Evolutionary conservation across 2,888 invertebrate genomes (phyloP), one percentile per base, ranked within the genome.

Genomic region (Anaspis maculata): DNA sequence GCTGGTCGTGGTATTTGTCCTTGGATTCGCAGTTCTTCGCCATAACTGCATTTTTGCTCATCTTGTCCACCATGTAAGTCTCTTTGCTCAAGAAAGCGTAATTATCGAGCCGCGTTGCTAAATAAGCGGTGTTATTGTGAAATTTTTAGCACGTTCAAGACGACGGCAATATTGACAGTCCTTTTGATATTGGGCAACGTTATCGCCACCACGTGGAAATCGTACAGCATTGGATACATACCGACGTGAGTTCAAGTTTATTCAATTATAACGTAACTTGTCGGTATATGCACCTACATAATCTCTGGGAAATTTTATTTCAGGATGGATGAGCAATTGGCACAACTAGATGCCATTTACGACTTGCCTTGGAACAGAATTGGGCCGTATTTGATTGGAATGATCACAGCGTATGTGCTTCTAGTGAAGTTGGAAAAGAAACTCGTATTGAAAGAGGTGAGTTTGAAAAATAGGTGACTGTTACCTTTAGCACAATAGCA

Each of bases 1-100:
- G 64, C 10, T 71, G 71, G 71, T 69, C 68, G 25, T 71, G 69
- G 69, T 71, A 70, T 41, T 46, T 71, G 13, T 62, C 70, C 14
- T 57, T 59, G 12, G 71, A 71, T 42, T 70, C 66, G 56, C 70
- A 70, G 44, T 68, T 66, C 37, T 71, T 67, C 42, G 32, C 57
- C 3, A 56, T 69, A 28, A 57, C 56, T 24, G 45, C 56, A 0
- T 48, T 66, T 23, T 39, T 70, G 15, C 39, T 70, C 3, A 50
- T 68, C 21, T 34, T 70, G n/a, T 69, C 69, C 2, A 56, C 62
- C 15, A 51, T 57, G 69, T 69, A 54, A 67, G 65, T 42, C 16
- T 14, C 9, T 3, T 13, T 10, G n/a, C n/a, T n/a, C n/a, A n/a
- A n/a, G n/a, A n/a, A n/a, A n/a, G 22, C 19, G 14, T 2, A 16